A percentile compares a stretch with the other conserved stretches of the same genome.
These are phyloP conservation scores for Butorides virescens DNA, from an alignment of 2,113 vertebrate species.

Conservation along the genomic window DNA sequence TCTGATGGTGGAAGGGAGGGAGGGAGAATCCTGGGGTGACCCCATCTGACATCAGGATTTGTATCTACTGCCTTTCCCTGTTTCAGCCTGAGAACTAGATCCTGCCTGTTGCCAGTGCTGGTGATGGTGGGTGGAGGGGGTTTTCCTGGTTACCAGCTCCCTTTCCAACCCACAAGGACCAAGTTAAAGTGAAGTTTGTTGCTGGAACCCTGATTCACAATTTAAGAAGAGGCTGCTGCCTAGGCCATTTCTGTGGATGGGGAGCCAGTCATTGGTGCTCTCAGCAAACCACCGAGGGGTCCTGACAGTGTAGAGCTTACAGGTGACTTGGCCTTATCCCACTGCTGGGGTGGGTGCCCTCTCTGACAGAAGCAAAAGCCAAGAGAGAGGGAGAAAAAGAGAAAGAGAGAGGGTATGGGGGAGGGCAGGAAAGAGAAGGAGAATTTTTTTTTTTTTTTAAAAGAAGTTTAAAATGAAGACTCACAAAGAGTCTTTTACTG, in stretches of 20 bases:
- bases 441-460: not conserved
- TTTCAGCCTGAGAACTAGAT: not conserved
- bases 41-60: not conserved
- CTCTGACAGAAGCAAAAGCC: not conserved
- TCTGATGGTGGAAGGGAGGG: not conserved
- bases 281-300: not conserved
- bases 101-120: not conserved
- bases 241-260: not conserved
- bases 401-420: not conserved
- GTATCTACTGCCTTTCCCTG: not conserved
- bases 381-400: not conserved
- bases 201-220: not conserved
- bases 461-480: not conserved
- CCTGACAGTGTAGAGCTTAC: not conserved
- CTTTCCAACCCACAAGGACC: not conserved
- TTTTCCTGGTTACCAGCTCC: not conserved
- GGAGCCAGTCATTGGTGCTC: not conserved
- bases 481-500: conserved; percentile 23
- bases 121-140: not conserved
- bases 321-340: not conserved
- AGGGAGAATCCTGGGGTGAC: not conserved
- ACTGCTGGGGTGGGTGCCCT: not conserved
- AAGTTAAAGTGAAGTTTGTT: not conserved
- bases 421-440: not conserved
- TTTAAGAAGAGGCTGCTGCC: not conserved